These are phyloP conservation scores for Microcebus lehilahytsara DNA, from an alignment of 2,113 vertebrate species.

Conservation along the genomic window DNA sequence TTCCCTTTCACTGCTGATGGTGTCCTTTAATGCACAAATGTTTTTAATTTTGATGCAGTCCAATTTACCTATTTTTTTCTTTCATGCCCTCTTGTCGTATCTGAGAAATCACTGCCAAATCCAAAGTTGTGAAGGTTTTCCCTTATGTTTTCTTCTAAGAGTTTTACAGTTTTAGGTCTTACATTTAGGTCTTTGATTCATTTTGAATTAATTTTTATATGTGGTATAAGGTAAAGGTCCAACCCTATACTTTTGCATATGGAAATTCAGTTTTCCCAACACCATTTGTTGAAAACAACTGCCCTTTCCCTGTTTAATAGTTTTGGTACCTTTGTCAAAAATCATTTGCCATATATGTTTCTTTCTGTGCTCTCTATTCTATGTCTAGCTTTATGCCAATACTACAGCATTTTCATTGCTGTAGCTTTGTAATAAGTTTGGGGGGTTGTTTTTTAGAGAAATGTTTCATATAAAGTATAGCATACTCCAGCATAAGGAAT, in stretches of 20 bases:
- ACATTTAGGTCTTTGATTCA: background rate
- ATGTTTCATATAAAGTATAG: too few relatives aligned
- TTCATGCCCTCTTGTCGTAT: background rate
- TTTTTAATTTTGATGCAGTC: background rate
- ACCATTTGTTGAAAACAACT: background rate
- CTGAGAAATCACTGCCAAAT: background rate
- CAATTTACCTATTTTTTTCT: background rate
- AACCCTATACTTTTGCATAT: background rate
- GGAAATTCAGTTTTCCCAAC: background rate
- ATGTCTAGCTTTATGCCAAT: background rate
- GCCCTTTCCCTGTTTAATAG: background rate
- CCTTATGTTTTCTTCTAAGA: background rate
- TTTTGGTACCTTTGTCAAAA: background rate
- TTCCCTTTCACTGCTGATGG: background rate
- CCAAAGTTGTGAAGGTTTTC: background rate
- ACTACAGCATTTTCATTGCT: background rate
- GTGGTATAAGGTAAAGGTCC: background rate
- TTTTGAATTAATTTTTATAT: background rate
- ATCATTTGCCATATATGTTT: background rate
- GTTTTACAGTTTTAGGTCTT: background rate
- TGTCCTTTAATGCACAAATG: background rate
- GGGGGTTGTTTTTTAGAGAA: too few relatives aligned
- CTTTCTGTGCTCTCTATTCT: background rate
- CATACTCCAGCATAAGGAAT: too few relatives aligned
- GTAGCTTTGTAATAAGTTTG: background rate